Conservation (phyloP, 1,140 invertebrate genomes). For the Calephelis virginiensis region DNA sequence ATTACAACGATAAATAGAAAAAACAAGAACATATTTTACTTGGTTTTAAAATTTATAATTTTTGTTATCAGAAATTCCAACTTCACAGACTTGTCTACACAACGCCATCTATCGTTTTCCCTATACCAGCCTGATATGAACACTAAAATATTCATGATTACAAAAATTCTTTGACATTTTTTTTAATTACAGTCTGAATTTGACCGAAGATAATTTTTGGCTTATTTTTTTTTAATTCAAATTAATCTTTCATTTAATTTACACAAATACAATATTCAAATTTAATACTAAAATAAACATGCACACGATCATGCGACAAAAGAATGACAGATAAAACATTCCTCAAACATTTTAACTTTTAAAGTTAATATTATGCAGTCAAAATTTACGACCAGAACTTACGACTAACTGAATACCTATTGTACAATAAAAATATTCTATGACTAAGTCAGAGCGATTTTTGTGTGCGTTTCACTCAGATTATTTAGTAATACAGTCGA, state of each 20-base stretch:
- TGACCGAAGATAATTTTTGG: background rate
- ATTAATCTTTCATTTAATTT: background rate
- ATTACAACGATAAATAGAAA: too few species aligned
- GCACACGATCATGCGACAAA: conserved; percentile 49
- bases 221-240: background rate
- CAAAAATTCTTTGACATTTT: too few species aligned
- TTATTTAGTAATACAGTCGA: background rate
- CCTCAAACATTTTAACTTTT: conserved; percentile 4
- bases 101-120: too few species aligned
- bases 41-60: too few species aligned
- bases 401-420: conserved; percentile 53
- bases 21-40: too few species aligned
- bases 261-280: conserved; percentile 16
- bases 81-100: too few species aligned
- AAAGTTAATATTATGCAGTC: conserved; percentile 28
- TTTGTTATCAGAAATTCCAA: too few species aligned
- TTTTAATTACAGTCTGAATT: too few species aligned
- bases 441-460: conserved; percentile 48
- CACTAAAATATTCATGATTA: too few species aligned
- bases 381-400: conserved; percentile 10
- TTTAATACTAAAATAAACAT: conserved; percentile 28
- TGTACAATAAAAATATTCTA: conserved; percentile 33
- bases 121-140: too few species aligned
- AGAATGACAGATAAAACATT: conserved; percentile 26
- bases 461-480: conserved; percentile 52